Evolutionary conservation across 2,888 invertebrate genomes (phyloP), one percentile per base, ranked within the genome.

Genomic region (Drosophila siamana): DNA sequence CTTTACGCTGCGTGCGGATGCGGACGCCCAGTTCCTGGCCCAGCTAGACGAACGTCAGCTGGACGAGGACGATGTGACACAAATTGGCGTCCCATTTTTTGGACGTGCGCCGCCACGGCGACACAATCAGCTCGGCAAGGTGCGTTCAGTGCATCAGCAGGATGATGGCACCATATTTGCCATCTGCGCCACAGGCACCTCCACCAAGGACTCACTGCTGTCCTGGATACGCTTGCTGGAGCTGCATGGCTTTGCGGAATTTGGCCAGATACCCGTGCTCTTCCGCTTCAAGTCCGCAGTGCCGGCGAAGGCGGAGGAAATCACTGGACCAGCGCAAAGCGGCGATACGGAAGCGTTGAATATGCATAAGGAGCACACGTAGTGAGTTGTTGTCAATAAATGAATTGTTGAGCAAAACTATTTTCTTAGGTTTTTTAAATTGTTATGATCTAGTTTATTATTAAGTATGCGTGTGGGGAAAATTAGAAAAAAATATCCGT

Each of bases 111-210:
- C 92, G 74, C 80, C 93, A 54, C 92, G 93, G 2, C 80, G 93
- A 52, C 93, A 93, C 55, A 78, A 80, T 28, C 78, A 90, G 64
- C 71, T 93, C 48, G 92, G 93, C 11, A 91, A 93, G 2, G 92
- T 93, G 65, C 95, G 95, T 8, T 95, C 95, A 24, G 95, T 98
- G 1, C 98, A 99, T 91, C 97, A 98, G 91, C 98, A 99, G 92
- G 95, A 96, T 59, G 98, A 99, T 92, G 98, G 98, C 4, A 96
- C 96, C 0, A 95, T 98, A 84, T 94, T 97, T 76, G 96, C 96
- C 7, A 93, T 98, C 52, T 98, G 98, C 93, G 97, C 97, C 24
- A 98, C 98, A 63, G 98, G 98, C 52, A 96, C 97, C 8, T 97
- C 97, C 13, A 96, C 96, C 63, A 95, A 97, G 92, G 98, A 98